Base-by-base conservation (phyloP, 1,140 invertebrate species). In the Habropoda laboriosa region DNA sequence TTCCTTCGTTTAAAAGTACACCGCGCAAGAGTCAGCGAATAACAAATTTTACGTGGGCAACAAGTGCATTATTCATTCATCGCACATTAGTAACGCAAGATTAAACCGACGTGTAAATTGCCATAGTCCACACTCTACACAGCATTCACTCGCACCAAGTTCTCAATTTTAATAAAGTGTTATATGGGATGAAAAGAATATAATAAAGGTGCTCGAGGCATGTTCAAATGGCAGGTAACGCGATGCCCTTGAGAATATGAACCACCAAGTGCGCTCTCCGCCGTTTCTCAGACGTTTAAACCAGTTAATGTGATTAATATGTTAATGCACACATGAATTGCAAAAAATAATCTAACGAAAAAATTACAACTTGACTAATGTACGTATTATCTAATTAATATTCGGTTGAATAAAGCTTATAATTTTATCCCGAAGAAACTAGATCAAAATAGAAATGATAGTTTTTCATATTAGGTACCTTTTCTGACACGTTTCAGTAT, bases 21-120 rank as follows among this genome's bases (percentile, higher is more conserved):
- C 13, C 27, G 47, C 21, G 32, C 32, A 32, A 7, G 21, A 18
- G 61, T 21, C 10, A 13, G 24, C 47, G 0, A n/a, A 4, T 49
- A 32, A 67, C 21, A 67, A 67, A 67, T 67, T 49, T 47, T 21
- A 30, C 18, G 24, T 21, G 38, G 40, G 16, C 5, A 45, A 45
- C 61, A 18, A 24, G 5, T 42, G 18, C 32, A 38, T 64, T 64
- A n/a, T 47, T 30, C 42, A 47, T 67, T 67, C 45, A 67, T 67
- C 64, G 27, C 32, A n/a, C 64, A 32, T 47, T 47, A 67, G 30
- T 67, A 21, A 49, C 30, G 35, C 45, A 67, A 47, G 30, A 67
- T 67, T 67, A 49, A 47, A 27, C 32, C 18, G 32, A 30, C 27
- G 30, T 32, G 64, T 64, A 47, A 8, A 64, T 66, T 47, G 63